A percentile compares a stretch with the other conserved stretches of the same genome.
These are phyloP conservation scores for Panopea generosa DNA, from an alignment of 2,888 invertebrate species.

Conservation along the genomic window DNA sequence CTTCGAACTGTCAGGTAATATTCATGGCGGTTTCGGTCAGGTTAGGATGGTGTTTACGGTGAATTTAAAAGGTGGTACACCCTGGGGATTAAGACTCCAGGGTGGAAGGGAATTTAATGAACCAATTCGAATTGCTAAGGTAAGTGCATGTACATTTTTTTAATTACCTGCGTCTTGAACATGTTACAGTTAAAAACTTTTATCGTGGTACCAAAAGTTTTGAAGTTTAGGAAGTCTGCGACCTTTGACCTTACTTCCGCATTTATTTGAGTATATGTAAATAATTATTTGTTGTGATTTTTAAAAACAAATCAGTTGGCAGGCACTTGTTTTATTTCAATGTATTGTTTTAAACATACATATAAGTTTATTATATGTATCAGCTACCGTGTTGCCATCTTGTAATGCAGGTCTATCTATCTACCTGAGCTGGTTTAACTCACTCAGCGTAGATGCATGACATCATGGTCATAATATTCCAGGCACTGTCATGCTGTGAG, in stretches of 20 bases:
- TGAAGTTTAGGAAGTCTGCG: constrained; percentile 6
- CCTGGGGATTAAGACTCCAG: constrained; percentile 96
- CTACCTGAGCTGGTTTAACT: no score
- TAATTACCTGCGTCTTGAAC: not conserved
- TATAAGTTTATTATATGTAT: no score
- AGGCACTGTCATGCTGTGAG: no score
- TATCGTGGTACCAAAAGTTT: not conserved
- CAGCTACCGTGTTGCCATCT: no score
- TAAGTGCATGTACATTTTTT: constrained; percentile 48
- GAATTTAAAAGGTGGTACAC: constrained; percentile 92
- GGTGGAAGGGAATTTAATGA: constrained; percentile 93
- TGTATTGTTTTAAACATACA: no score
- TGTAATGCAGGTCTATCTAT: no score
- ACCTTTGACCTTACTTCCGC: constrained; percentile 20
- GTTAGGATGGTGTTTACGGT: constrained; percentile 86
- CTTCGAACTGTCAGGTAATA: constrained; percentile 48
- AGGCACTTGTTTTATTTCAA: no score
- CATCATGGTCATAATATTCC: no score
- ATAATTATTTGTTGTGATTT: no score
- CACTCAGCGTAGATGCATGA: no score
- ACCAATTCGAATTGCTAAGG: constrained; percentile 89
- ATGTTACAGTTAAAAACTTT: not conserved
- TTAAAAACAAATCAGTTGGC: no score
- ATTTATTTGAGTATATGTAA: no score
- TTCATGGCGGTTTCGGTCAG: constrained; percentile 77